These are phyloP conservation scores for Toxotes chatareus DNA, from an alignment of 2,113 vertebrate species.

Conservation along the genomic window DNA sequence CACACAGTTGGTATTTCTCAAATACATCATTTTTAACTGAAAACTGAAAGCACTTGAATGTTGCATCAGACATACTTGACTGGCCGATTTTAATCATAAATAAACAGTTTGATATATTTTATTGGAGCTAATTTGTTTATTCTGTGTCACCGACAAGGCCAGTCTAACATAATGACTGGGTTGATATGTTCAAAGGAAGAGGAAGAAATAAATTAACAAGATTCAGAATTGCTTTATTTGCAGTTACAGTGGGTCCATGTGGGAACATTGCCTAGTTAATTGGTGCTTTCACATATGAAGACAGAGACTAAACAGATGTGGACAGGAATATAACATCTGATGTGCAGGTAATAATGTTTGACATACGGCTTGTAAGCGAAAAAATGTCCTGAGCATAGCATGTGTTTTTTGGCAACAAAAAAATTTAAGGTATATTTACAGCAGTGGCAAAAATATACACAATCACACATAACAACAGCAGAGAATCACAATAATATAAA, in stretches of 20 bases:
- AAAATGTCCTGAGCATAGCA: not conserved
- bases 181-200: not conserved
- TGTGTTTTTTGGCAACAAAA: not conserved
- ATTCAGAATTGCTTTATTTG: conserved; percentile 16
- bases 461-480: too few species aligned
- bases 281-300: conserved; percentile 17
- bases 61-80: not conserved
- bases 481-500: too few species aligned
- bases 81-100: conserved; percentile 28
- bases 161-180: not conserved
- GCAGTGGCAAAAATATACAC: not conserved
- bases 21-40: not conserved
- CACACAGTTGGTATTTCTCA: not conserved
- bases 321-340: conserved; percentile 22
- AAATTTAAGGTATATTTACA: not conserved
- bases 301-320: conserved; percentile 20
- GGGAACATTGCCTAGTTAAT: conserved; percentile 4
- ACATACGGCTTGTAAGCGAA: not conserved
- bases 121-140: conserved; percentile 37
- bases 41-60: not conserved
- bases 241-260: conserved; percentile 5
- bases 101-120: conserved; percentile 22
- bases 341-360: conserved; percentile 2
- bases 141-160: conserved; percentile 27
- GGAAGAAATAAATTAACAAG: not conserved